phyloP scores from a whole-genome alignment of 1,140 invertebrate species.

The Diorhabda elongata region DNA sequence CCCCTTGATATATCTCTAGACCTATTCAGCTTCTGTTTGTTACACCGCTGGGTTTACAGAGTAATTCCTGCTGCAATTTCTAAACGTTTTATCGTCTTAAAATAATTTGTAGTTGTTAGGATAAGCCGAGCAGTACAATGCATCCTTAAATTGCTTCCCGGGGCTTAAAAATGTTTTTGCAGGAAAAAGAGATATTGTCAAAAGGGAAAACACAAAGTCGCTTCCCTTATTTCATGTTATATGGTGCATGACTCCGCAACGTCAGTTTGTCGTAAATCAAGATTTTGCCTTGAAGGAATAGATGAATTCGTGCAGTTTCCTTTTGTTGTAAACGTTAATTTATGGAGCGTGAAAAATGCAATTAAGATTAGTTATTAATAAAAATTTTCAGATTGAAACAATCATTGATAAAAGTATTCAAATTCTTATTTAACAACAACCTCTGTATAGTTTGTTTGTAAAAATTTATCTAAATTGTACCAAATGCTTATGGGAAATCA shows the following conservation, averaged over 20 bases:
- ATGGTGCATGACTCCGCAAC: slow-evolving; percentile 31
- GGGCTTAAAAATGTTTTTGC: background rate
- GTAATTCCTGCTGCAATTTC: background rate
- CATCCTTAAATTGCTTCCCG: slow-evolving; percentile 4
- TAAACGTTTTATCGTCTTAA: background rate
- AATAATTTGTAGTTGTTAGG: background rate
- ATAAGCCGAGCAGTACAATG: background rate
- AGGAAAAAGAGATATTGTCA: background rate
- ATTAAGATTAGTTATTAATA: too few relatives aligned
- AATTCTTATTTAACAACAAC: background rate
- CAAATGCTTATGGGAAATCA: background rate
- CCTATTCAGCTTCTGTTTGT: background rate
- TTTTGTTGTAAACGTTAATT: background rate
- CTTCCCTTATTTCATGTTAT: slow-evolving; percentile 29
- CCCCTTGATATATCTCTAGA: background rate
- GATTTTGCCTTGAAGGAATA: slow-evolving; percentile 18
- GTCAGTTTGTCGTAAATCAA: slow-evolving; percentile 25
- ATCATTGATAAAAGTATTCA: background rate
- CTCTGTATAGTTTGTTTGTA: background rate
- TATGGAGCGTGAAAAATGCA: background rate
- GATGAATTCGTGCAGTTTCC: background rate
- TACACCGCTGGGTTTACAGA: background rate
- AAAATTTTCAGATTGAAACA: background rate
- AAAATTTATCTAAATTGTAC: background rate
- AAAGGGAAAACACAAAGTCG: slow-evolving; percentile 8